These are phyloP conservation scores for Notospermus geniculatus DNA, from an alignment of 1,140 invertebrate species.

Conservation along the genomic window DNA sequence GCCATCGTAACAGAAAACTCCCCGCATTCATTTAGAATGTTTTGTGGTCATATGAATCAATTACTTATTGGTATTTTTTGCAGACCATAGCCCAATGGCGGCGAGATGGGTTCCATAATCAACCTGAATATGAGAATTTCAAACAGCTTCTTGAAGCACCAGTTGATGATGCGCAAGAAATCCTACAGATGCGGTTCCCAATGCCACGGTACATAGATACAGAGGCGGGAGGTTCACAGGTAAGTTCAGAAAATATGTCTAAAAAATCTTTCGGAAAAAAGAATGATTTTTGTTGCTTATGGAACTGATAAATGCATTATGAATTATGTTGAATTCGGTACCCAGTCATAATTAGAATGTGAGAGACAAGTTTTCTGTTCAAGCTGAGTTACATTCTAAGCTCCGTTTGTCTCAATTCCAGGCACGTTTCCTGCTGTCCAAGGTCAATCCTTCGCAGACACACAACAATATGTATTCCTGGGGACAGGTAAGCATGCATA, in stretches of 20 bases:
- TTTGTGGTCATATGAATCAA: no score
- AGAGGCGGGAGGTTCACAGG: slow-evolving; percentile 92
- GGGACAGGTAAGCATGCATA: slow-evolving; percentile 54
- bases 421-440: slow-evolving; percentile 95
- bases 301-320: no score
- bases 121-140: slow-evolving; percentile 97
- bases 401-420: slow-evolving; percentile 57
- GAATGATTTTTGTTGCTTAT: no score
- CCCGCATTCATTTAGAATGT: no score
- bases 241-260: no score
- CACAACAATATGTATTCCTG: slow-evolving; percentile 98
- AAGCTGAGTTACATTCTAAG: not conserved
- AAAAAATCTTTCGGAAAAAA: no score
- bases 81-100: slow-evolving; percentile 97
- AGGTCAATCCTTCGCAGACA: slow-evolving; percentile 99
- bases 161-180: slow-evolving; percentile 95
- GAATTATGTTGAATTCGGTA: no score
- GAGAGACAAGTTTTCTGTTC: not conserved
- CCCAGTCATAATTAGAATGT: no score
- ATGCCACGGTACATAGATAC: slow-evolving; percentile 99
- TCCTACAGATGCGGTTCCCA: slow-evolving; percentile 91
- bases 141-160: slow-evolving; percentile 93
- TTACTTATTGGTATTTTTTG: slow-evolving; percentile 16
- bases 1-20: no score
- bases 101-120: slow-evolving; percentile 89